Evolutionary conservation across 2,888 invertebrate genomes (phyloP).

Genomic region (Drosophila vallismaia): DNA sequence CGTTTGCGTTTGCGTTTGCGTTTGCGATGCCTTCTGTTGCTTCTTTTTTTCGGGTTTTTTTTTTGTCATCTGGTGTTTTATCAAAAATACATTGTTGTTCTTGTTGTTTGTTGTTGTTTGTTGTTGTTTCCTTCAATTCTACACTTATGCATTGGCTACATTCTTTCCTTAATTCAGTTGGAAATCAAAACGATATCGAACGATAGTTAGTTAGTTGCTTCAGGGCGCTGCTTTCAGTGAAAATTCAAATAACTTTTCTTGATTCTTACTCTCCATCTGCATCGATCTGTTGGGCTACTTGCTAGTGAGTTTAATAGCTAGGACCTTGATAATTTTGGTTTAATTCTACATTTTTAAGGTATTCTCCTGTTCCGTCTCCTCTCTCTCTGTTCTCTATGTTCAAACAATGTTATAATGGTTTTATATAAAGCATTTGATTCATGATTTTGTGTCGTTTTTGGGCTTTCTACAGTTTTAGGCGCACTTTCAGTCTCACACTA

Average conservation of each 20-base stretch:
- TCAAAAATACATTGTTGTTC: slow-evolving; percentile 65
- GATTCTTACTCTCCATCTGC: no score
- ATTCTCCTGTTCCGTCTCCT: slow-evolving; percentile 26
- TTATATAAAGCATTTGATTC: slow-evolving; percentile 65
- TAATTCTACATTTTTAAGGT: slow-evolving; percentile 67
- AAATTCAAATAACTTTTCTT: slow-evolving; percentile 59
- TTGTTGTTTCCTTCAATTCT: slow-evolving; percentile 29
- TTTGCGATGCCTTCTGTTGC: slow-evolving; percentile 32
- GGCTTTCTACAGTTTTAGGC: slow-evolving; percentile 49
- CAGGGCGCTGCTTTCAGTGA: slow-evolving; percentile 21
- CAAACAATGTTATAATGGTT: slow-evolving; percentile 42
- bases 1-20: slow-evolving; percentile 14
- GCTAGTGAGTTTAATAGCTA: slow-evolving; percentile 69
- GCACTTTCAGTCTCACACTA: slow-evolving; percentile 74
- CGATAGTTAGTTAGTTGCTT: slow-evolving; percentile 15
- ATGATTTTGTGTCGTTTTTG: slow-evolving; percentile 19
- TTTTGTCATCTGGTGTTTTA: slow-evolving; percentile 29
- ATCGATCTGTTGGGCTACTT: slow-evolving; percentile 30
- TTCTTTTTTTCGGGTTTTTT: no score
- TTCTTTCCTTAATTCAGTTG: slow-evolving; percentile 35
- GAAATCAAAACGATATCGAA: slow-evolving; percentile 25
- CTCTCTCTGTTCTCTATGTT: slow-evolving; percentile 17
- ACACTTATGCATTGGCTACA: slow-evolving; percentile 46
- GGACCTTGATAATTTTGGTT: slow-evolving; percentile 73
- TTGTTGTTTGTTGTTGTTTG: slow-evolving; percentile 28